A percentile compares a stretch with the other conserved stretches of the same genome.
Conservation (phyloP, 2,888 invertebrate genomes). For the Aphidoletes aphidimyza region DNA sequence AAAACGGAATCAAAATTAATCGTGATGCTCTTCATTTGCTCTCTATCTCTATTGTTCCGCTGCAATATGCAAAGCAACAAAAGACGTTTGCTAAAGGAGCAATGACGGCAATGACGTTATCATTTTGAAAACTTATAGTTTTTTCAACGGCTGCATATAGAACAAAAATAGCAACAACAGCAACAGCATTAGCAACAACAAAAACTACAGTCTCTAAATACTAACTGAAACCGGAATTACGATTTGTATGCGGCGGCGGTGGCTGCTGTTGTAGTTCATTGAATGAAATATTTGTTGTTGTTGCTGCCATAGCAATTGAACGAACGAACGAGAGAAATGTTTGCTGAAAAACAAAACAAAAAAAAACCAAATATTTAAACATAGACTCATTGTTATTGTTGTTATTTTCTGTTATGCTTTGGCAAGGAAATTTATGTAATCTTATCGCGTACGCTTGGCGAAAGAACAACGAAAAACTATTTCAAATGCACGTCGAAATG, state of each 20-base stretch:
- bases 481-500: too few relatives aligned
- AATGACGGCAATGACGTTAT: constrained; percentile 33
- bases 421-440: constrained; percentile 34
- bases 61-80: background rate
- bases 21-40: too few relatives aligned
- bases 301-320: too few relatives aligned
- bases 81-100: background rate
- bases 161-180: background rate
- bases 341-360: too few relatives aligned
- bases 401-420: background rate
- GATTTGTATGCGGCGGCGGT: background rate
- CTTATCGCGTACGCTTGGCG: too few relatives aligned
- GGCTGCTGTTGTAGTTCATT: too few relatives aligned
- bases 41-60: background rate
- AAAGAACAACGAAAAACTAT: too few relatives aligned
- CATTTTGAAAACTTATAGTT: background rate
- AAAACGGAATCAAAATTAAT: too few relatives aligned
- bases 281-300: too few relatives aligned
- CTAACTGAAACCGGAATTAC: background rate
- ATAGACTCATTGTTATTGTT: background rate
- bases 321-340: background rate
- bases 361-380: too few relatives aligned
- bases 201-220: too few relatives aligned
- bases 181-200: background rate
- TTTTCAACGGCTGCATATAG: background rate